Evolutionary conservation across 2,113 vertebrate species (phyloP), one percentile per base, ranked within the genome.

Genomic region (Isichthys henryi): DNA sequence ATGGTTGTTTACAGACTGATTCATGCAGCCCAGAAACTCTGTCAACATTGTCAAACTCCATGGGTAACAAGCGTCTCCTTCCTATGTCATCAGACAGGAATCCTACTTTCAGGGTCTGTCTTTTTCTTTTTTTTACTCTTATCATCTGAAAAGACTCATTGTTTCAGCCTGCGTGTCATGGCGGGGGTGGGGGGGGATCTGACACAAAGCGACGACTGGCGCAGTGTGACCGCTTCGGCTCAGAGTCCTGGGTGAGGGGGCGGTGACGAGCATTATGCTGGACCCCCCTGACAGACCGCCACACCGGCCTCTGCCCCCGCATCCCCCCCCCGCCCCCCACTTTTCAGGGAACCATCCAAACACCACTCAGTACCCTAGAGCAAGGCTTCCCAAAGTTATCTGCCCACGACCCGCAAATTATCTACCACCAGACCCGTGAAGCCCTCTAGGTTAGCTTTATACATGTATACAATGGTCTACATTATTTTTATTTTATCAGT

Each of bases 101-200:
- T n/a, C 43, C 39, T 48, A 13, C 62, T 84, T 84, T 43, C 46
- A 39, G 74, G 13, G 31, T 43, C 31, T 80, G 74, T 80, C 45
- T 48, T 84, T 48, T 84, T 82, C 5, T 48, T 83, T 48, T 48
- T 84, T 48, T 48, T 48, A 48, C 7, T 10, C 45, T 84, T 48
- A 48, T 48, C 43, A 84, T 84, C n/a, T 84, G 15, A 84, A 84
- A 84, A 84, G 82, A 48, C 45, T 84, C 82, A 48, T 84, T 84
- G 82, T 84, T n/a, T 11, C 3, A 46, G 82, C 2, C 21, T 84
- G 39, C 0, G 43, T 23, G 39, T 83, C 0, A 2, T 0, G 19
- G 43, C 15, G 15, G 35, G 31, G 35, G 66, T 8, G 62, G 66
- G 27, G 27, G 17, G 17, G 21, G 3, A 13, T 82, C 11, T 84